Base-by-base conservation (phyloP, 2,797 vertebrate species). In the Orientallactaga sibirica region DNA sequence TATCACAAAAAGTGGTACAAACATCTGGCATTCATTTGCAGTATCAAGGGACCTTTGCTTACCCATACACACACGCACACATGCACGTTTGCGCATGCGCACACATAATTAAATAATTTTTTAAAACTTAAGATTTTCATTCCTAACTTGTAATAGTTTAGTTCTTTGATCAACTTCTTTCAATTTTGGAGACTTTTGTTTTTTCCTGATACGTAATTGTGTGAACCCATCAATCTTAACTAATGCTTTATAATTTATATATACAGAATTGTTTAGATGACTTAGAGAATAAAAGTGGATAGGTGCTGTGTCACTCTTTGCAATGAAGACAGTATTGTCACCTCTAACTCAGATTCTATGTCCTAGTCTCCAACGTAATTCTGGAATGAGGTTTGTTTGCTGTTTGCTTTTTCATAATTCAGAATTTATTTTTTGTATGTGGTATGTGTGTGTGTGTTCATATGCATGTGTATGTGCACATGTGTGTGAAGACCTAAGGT, bases 121-220 rank as follows among this genome's bases (percentile, higher is more conserved):
- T 55, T 14, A 11, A 55, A 55, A 55, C 43, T 48, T 48, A 48
- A 48, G 76, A 91, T 70, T 94, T 91, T 74, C 89, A 75, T 27
- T 92, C 19, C 82, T 33, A 58, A 62, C 12, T 37, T 92, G 0
- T 80, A 81, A 33, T 41, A 48, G 37, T 91, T 70, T 66, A 22
- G 11, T 88, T 9, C 75, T 93, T 93, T 82, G 52, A 67, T 58
- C 41, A 24, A 10, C 43, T 58, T 93, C 61, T 58, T 93, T 29
- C 33, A 52, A 22, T 58, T 73, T 74, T 70, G 25, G 22, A 93
- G 48, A 86, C 41, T 68, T 48, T 48, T 93, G 4, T 78, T 27
- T 93, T 93, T 91, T 37, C 55, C 73, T 89, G 43, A 75, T 55
- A 80, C 79, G 15, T 75, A 74, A 90, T 81, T 90, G 78, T 79